phyloP scores from a whole-genome alignment of 2,888 invertebrate genomes.

The Agrilus mali region DNA sequence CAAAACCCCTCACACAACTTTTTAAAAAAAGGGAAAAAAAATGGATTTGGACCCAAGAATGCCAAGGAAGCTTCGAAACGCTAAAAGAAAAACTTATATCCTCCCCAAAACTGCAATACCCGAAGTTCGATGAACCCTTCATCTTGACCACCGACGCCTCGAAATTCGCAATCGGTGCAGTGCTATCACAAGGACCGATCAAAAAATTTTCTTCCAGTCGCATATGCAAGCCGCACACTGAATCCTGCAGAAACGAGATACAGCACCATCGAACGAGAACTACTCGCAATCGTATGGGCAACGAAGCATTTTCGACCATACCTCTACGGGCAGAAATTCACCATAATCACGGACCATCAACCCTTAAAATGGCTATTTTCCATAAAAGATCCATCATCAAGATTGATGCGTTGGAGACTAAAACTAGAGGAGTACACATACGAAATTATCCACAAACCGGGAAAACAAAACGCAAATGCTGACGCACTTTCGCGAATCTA shows the following conservation, averaged over 20 bases:
- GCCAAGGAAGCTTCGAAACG: constrained; percentile 11
- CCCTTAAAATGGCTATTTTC: constrained; percentile 33
- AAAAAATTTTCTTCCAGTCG: constrained; percentile 13
- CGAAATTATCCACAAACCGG: no score
- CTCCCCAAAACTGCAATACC: constrained; percentile 16
- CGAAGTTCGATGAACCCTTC: constrained; percentile 13
- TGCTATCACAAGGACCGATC: constrained; percentile 14
- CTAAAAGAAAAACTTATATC: constrained; percentile 13
- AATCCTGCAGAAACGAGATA: constrained; percentile 17
- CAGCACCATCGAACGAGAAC: constrained; percentile 16
- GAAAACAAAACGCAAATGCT: no score
- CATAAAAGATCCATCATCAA: constrained; percentile 25
- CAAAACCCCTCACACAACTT: constrained; percentile 11
- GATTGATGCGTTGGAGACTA: constrained; percentile 27
- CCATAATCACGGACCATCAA: constrained; percentile 32
- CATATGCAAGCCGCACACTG: constrained; percentile 19
- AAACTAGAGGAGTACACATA: no score
- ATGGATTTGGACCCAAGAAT: constrained; percentile 6
- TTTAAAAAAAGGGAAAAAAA: constrained; percentile 8
- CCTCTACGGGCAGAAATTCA: constrained; percentile 25
- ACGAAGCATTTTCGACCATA: constrained; percentile 29
- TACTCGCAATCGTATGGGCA: constrained; percentile 21
- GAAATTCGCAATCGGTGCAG: constrained; percentile 15
- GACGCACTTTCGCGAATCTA: no score
- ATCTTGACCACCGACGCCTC: constrained; percentile 18